Evolutionary conservation across 2,888 invertebrate species (phyloP).

Genomic region (Campoletis raptor): DNA sequence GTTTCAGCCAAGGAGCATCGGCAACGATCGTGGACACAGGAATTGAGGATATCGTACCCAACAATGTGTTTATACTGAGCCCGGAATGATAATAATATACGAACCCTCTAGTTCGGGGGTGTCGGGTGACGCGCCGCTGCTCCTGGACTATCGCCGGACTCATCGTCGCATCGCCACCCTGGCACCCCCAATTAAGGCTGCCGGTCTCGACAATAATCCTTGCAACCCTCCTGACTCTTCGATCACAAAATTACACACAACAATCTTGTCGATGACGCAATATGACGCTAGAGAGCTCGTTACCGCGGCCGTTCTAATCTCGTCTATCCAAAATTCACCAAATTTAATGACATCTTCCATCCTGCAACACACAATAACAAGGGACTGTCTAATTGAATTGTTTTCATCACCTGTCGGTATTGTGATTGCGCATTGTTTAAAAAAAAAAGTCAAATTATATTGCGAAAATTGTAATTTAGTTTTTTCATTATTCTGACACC

Average conservation of each 20-base stretch:
- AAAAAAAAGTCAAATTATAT: neutral
- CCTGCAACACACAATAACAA: constrained; percentile 53
- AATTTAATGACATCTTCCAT: constrained; percentile 65
- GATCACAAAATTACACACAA: constrained; percentile 48
- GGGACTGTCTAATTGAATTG: constrained; percentile 7
- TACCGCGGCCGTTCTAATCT: constrained; percentile 49
- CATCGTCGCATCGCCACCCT: constrained; percentile 84
- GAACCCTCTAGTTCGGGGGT: constrained; percentile 72
- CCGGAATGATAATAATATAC: constrained; percentile 49
- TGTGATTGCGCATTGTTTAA: neutral
- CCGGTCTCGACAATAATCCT: constrained; percentile 68
- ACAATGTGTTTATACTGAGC: constrained; percentile 45
- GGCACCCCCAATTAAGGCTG: constrained; percentile 76
- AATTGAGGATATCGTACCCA: constrained; percentile 45
- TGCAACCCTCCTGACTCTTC: constrained; percentile 51
- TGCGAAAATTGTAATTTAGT: neutral
- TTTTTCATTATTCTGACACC: neutral
- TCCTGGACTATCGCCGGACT: constrained; percentile 80
- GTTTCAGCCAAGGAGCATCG: constrained; percentile 48
- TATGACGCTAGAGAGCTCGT: constrained; percentile 28
- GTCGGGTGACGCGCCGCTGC: constrained; percentile 81
- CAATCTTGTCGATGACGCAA: constrained; percentile 33
- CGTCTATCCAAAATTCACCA: constrained; percentile 63
- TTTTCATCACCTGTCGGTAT: neutral
- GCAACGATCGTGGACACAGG: constrained; percentile 44